phyloP scores from a whole-genome alignment of 2,113 vertebrate genomes.

The Chaenogobius annularis region DNA sequence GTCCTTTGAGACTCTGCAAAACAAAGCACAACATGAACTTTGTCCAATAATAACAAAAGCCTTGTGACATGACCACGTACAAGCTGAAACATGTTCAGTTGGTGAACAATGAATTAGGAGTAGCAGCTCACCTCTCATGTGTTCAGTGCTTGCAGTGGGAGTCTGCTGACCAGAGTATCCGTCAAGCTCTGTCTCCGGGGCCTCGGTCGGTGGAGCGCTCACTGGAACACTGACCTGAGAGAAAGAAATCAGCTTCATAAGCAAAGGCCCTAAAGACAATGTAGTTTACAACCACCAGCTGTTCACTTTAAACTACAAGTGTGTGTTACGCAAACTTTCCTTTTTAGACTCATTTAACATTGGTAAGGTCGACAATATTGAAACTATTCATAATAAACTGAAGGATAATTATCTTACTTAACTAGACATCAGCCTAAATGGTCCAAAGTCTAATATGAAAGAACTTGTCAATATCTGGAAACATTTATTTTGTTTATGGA shows the following conservation, averaged over 20 bases:
- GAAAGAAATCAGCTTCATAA: not conserved
- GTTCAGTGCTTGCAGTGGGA: conserved; percentile 36
- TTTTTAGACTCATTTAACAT: not conserved
- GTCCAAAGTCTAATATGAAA: not conserved
- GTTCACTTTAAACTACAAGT: not conserved
- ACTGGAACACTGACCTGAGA: conserved; percentile 68
- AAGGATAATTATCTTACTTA: not conserved
- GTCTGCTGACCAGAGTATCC: conserved; percentile 75
- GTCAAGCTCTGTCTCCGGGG: conserved; percentile 57
- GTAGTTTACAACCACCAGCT: not conserved
- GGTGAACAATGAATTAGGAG: not conserved
- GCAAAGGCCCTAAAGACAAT: not conserved
- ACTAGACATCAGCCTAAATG: not conserved
- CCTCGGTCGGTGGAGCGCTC: conserved; percentile 78
- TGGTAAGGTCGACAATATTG: not conserved
- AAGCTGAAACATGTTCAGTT: not conserved
- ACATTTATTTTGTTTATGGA: conserved; percentile 15
- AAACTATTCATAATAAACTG: not conserved
- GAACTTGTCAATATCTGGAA: conserved; percentile 2
- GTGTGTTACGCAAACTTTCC: no score
- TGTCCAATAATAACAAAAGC: not conserved
- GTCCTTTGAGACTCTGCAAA: conserved; percentile 46
- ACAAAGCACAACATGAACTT: conserved; percentile 3
- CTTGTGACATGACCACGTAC: not conserved
- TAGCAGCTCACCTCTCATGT: conserved; percentile 41